Evolutionary conservation across 2,888 invertebrate species (phyloP).

Genomic region (Trissoscelio sp.): DNA sequence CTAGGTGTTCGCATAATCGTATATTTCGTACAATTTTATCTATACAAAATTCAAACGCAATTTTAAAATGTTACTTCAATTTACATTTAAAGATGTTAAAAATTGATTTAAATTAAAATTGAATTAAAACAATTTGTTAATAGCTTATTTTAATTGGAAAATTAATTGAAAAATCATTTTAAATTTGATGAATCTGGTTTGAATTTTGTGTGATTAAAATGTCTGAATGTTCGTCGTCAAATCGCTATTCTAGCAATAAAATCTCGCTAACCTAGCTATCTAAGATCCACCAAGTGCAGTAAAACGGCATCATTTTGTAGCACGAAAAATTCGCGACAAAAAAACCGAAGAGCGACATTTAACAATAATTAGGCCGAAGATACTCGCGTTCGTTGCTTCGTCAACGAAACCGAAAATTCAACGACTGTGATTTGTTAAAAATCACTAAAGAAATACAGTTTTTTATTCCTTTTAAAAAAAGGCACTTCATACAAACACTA

Average conservation of each 20-base stretch:
- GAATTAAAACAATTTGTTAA: no score
- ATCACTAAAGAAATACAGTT: conserved; percentile 30
- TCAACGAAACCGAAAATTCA: conserved; percentile 57
- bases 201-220: conserved; percentile 19
- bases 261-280: conserved; percentile 74
- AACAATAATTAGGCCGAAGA: conserved; percentile 65
- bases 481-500: conserved; percentile 67
- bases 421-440: conserved; percentile 16
- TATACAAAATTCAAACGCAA: conserved; percentile 31
- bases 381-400: conserved; percentile 60
- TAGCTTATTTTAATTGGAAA: neutral
- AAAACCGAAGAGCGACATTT: conserved; percentile 53
- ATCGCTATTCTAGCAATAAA: conserved; percentile 73
- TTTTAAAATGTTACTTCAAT: no score
- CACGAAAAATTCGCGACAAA: conserved; percentile 38
- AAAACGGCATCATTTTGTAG: conserved; percentile 55
- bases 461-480: conserved; percentile 45
- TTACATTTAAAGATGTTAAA: no score
- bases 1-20: conserved; percentile 74
- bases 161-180: neutral
- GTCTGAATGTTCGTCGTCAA: conserved; percentile 52
- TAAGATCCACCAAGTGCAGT: conserved; percentile 69
- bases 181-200: neutral
- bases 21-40: conserved; percentile 40
- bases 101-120: no score